Evolutionary conservation across 2,888 invertebrate species (phyloP).

Genomic region (Terebella lapidaria): DNA sequence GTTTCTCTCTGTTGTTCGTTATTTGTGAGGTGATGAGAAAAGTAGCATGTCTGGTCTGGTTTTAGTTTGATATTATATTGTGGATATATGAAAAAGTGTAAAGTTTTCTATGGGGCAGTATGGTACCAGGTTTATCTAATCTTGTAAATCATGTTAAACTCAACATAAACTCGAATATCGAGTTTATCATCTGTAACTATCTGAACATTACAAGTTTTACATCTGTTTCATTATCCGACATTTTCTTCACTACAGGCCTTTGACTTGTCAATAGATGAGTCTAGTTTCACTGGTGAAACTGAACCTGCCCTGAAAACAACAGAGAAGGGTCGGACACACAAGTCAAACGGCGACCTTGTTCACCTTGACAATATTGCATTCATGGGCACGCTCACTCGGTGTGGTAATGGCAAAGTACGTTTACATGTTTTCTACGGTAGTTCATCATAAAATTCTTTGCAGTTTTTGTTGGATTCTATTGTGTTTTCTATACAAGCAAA

Average conservation of each 20-base stretch:
- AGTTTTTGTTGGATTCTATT: not conserved
- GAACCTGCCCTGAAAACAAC: constrained; percentile 69
- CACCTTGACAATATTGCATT: constrained; percentile 76
- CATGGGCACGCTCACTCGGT: constrained; percentile 95
- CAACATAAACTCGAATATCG: too few relatives aligned
- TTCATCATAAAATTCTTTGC: not conserved
- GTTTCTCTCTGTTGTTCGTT: not conserved
- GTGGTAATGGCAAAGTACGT: constrained; percentile 86
- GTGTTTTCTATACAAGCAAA: not conserved
- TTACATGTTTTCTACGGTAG: not conserved
- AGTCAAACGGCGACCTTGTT: constrained; percentile 57
- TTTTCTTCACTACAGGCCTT: too few relatives aligned
- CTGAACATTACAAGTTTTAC: not conserved
- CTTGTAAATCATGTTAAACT: too few relatives aligned
- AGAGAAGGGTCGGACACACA: constrained; percentile 54
- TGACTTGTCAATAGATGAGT: constrained; percentile 93
- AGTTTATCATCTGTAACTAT: not conserved
- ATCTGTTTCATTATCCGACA: too few relatives aligned
- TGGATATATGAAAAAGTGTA: too few relatives aligned
- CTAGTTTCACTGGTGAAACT: constrained; percentile 97
- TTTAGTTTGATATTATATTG: too few relatives aligned
- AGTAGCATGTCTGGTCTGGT: too few relatives aligned
- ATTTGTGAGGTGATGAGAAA: constrained; percentile 3
- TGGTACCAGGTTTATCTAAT: too few relatives aligned
- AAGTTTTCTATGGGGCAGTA: too few relatives aligned